These are phyloP conservation scores for Thera britannica DNA, from an alignment of 2,888 invertebrate genomes.

Conservation along the genomic window DNA sequence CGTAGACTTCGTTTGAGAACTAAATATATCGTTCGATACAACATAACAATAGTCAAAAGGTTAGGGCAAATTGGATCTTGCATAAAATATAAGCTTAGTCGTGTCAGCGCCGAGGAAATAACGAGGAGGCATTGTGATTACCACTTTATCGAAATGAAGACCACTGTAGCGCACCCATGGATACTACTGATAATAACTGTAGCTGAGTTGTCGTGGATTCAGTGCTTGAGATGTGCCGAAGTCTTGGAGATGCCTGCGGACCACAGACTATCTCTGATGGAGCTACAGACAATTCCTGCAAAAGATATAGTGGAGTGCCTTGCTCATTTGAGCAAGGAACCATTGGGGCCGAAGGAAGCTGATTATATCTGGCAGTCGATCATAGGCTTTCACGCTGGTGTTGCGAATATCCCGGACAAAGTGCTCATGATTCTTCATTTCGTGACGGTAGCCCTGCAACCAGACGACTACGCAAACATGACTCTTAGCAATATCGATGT, in stretches of 20 bases:
- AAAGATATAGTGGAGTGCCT: conserved; percentile 68
- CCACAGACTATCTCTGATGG: conserved; percentile 47
- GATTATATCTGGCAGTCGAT: conserved; percentile 70
- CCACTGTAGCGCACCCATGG: conserved; percentile 16
- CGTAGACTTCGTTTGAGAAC: neutral
- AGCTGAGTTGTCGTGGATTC: neutral
- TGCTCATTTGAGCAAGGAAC: conserved; percentile 63
- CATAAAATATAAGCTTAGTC: conserved; percentile 31
- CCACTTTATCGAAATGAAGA: conserved; percentile 21
- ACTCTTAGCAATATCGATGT: conserved; percentile 81
- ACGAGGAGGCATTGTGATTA: conserved; percentile 16
- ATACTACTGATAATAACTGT: conserved; percentile 23
- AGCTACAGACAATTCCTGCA: conserved; percentile 57
- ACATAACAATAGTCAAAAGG: conserved; percentile 4
- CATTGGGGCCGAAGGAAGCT: conserved; percentile 57
- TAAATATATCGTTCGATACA: neutral
- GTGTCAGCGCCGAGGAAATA: neutral
- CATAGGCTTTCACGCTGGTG: conserved; percentile 59
- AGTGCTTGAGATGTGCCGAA: conserved; percentile 59
- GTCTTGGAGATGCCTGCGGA: conserved; percentile 55
- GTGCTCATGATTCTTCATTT: conserved; percentile 72
- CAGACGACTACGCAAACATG: conserved; percentile 79
- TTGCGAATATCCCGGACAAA: conserved; percentile 71
- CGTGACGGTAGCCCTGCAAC: conserved; percentile 75
- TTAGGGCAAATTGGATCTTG: conserved; percentile 34